Conservation (phyloP, 2,888 invertebrate species). For the Pyrrhosoma nymphula region DNA sequence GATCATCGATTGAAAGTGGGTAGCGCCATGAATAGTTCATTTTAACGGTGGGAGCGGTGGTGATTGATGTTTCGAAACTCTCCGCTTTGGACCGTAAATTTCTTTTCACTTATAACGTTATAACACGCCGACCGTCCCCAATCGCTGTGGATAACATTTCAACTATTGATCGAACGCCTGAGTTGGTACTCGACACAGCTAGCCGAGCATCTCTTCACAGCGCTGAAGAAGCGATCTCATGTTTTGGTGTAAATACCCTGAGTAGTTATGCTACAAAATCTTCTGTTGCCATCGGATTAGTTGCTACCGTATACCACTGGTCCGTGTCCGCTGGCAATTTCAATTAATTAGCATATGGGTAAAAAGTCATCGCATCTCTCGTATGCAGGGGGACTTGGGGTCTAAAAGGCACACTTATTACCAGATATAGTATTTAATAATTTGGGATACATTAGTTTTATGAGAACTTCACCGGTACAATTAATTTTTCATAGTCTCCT, state of each 20-base stretch:
- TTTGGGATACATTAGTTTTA: too few relatives aligned
- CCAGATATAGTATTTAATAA: too few relatives aligned
- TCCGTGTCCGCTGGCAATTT: too few relatives aligned
- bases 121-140: not conserved
- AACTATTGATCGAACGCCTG: not conserved
- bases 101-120: not conserved
- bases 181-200: not conserved
- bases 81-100: not conserved
- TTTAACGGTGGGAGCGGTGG: not conserved
- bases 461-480: too few relatives aligned
- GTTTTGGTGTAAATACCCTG: not conserved
- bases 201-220: not conserved
- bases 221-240: not conserved
- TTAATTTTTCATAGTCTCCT: too few relatives aligned
- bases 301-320: too few relatives aligned
- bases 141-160: not conserved
- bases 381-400: too few relatives aligned
- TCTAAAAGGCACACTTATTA: too few relatives aligned
- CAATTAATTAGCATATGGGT: too few relatives aligned
- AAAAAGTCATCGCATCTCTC: too few relatives aligned
- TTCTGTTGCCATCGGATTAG: too few relatives aligned
- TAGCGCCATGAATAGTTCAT: not conserved
- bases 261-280: too few relatives aligned
- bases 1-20: not conserved
- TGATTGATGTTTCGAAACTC: slow-evolving; percentile 1